Conservation (phyloP, 2,888 invertebrate species). For the Norana najaformis region DNA sequence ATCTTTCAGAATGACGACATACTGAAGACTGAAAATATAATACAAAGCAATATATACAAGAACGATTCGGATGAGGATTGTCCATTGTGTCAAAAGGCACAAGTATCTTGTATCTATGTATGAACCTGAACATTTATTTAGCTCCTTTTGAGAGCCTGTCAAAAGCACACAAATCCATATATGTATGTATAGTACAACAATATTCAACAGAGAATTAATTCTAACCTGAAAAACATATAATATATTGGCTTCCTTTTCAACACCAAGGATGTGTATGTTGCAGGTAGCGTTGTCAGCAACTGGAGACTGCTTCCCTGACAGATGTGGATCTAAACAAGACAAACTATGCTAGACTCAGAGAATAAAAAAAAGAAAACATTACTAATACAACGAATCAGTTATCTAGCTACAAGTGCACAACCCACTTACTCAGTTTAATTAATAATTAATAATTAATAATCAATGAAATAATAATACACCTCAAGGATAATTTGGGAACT, state of each 20-base stretch:
- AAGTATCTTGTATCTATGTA: no score
- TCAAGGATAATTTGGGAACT: neutral
- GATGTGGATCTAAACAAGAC: neutral
- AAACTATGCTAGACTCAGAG: neutral
- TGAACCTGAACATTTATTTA: no score
- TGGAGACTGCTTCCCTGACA: neutral
- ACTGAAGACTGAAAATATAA: no score
- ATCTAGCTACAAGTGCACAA: neutral
- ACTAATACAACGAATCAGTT: neutral
- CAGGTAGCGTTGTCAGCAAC: neutral
- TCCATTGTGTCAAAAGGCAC: neutral
- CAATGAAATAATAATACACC: neutral
- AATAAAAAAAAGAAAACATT: neutral
- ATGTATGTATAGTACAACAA: no score
- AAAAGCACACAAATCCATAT: no score
- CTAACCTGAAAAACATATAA: slow-evolving; percentile 16
- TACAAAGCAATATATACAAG: no score
- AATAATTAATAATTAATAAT: neutral
- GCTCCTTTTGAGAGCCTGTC: neutral
- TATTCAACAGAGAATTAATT: neutral
- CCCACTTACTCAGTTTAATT: neutral
- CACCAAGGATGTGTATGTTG: slow-evolving; percentile 21
- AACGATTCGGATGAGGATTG: no score
- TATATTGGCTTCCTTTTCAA: slow-evolving; percentile 19
- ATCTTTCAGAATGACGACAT: no score